phyloP scores from a whole-genome alignment of 2,113 vertebrate genomes.

The Psittacus erithacus region DNA sequence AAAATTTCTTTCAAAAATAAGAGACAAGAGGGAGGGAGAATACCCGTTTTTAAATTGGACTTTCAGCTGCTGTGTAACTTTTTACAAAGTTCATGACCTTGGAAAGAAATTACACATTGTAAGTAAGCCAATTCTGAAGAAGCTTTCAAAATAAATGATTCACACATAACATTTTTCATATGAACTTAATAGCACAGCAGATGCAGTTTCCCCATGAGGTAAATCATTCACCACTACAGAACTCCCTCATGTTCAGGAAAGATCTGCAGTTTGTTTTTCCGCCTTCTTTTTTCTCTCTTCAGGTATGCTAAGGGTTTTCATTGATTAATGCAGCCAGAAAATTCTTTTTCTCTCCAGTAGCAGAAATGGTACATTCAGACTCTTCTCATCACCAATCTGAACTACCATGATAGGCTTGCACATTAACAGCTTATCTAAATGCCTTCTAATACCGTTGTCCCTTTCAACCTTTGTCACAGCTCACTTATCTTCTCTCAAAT shows the following conservation, averaged over 20 bases:
- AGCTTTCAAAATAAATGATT: neutral
- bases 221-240: neutral
- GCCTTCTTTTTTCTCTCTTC: neutral
- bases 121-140: neutral
- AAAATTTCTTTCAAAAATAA: neutral
- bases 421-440: neutral
- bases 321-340: neutral
- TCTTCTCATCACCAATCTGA: neutral
- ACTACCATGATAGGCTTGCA: neutral
- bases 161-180: neutral
- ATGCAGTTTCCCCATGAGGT: neutral
- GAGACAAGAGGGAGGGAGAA: neutral
- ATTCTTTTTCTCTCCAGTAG: fast-evolving
- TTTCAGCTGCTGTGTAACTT: neutral
- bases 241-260: neutral
- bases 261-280: fast-evolving
- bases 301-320: neutral
- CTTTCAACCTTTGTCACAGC: neutral
- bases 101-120: neutral
- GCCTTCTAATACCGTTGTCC: neutral
- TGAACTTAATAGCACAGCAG: neutral
- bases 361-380: neutral
- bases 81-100: neutral
- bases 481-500: neutral
- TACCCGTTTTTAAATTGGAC: neutral